Evolutionary conservation across 2,888 invertebrate genomes (phyloP).

Genomic region (Zele albiditarsus): DNA sequence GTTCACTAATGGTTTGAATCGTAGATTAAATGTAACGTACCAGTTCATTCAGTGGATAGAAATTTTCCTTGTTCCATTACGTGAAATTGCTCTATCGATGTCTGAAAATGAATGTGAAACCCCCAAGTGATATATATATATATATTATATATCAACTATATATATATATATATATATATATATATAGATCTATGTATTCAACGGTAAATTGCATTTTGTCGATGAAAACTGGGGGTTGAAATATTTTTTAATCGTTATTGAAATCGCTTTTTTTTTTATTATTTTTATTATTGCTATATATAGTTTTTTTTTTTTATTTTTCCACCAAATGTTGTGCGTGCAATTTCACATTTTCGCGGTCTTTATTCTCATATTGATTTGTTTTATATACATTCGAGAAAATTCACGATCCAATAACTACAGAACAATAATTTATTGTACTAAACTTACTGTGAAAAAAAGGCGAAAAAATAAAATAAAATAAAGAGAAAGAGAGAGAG

Average conservation of each 20-base stretch:
- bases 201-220: not conserved
- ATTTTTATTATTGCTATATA: too few relatives aligned
- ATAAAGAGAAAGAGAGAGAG: not conserved
- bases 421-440: constrained; percentile 1
- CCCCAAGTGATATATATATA: not conserved
- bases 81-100: constrained; percentile 56
- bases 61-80: constrained; percentile 55
- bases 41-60: constrained; percentile 46
- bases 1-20: constrained; percentile 10
- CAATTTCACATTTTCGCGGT: not conserved
- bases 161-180: not conserved
- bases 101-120: constrained; percentile 15
- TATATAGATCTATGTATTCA: not conserved
- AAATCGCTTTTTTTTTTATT: not conserved
- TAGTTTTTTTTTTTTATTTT: not conserved
- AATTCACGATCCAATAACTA: constrained; percentile 3
- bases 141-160: not conserved
- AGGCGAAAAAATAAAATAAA: not conserved
- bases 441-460: not conserved
- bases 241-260: not conserved
- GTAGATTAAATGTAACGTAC: constrained; percentile 33
- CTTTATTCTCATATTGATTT: not conserved
- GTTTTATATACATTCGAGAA: not conserved
- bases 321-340: not conserved
- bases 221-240: not conserved